These are phyloP conservation scores for Mionectes olivaceus DNA, from an alignment of 2,797 vertebrate genomes.

Conservation along the genomic window DNA sequence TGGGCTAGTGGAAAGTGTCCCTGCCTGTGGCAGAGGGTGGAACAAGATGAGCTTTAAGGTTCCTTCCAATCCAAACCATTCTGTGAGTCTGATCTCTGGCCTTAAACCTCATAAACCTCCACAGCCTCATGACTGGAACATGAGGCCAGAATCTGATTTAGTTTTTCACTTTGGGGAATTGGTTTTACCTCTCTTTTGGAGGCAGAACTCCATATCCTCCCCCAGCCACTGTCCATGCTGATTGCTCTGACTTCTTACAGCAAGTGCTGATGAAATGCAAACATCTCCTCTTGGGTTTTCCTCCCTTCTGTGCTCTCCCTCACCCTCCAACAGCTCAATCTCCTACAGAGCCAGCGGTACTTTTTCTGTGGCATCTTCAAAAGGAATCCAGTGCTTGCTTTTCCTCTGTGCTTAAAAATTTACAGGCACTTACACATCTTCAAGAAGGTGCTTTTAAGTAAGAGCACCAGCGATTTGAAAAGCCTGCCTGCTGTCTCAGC, in stretches of 20 bases:
- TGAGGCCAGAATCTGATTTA: neutral
- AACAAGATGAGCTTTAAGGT: too few relatives aligned
- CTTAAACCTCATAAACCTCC: neutral
- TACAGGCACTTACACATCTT: slow-evolving; percentile 24
- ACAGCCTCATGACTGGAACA: neutral
- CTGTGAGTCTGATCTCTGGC: neutral
- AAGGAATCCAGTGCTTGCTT: neutral
- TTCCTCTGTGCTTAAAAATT: slow-evolving; percentile 33
- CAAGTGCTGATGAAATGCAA: neutral
- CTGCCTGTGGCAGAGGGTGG: neutral
- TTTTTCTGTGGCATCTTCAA: slow-evolving; percentile 7
- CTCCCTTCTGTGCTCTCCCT: neutral
- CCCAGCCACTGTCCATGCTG: neutral
- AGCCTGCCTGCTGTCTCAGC: neutral
- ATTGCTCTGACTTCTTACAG: neutral
- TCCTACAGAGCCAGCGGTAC: neutral
- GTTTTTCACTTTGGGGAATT: neutral
- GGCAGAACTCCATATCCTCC: neutral
- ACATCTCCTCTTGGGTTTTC: neutral
- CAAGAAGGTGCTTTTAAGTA: slow-evolving; percentile 24
- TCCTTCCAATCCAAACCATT: neutral
- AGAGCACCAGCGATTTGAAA: neutral
- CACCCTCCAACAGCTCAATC: neutral
- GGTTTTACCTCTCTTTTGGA: neutral
- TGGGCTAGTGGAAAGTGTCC: neutral